Base-by-base conservation (phyloP, 2,888 invertebrate species). In the Eurytoma californica region DNA sequence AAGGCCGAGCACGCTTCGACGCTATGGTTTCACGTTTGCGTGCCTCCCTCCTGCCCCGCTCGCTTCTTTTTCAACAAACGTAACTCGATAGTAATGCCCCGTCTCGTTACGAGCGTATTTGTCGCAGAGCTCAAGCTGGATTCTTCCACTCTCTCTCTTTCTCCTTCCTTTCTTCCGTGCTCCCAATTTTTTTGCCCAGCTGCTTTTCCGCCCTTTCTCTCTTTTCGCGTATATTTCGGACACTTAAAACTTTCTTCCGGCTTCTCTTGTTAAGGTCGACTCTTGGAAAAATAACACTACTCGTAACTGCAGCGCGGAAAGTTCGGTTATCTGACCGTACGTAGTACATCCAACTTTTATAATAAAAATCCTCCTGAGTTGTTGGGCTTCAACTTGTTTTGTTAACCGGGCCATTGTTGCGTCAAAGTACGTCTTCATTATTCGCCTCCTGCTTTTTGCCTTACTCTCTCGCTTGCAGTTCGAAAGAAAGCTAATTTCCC, bases 71-170 rank as follows among this genome's bases (percentile, higher is more conserved):
- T 67, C 53, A 55, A 67, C 75, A 76, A 60, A 68, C 72, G 77
- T 55, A 66, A 80, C 69, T 77, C 70, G 65, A 77, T 74, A 70
- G 73, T 77, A 72, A 77, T 74, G 77, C 65, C 70, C 47, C 18
- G 74, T 16, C 72, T 77, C 77, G 80, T 74, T 77, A 78, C 69
- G 68, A 63, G 74, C 58, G 69, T 66, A 72, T 77, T 80, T 77
- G 80, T 72, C 63, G 79, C 58, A 20, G 14, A 63, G 65, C 66
- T 74, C 66, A 57, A 58, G 74, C 58, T 74, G 66, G 58, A 74
- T 66, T 74, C 74, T 49, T 39, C 9, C 39, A 9, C 39, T 39
- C 39, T 66, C n/a, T 65, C 66, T 74, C 20, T 61, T 68, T 68
- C 57, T 67, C 68, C 65, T 39, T 51, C 69, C 63, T 58, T 51